A percentile compares a stretch with the other conserved stretches of the same genome.
These are phyloP conservation scores for Platyrinchus mystaceus DNA, from an alignment of 2,797 vertebrate species.

Conservation along the genomic window DNA sequence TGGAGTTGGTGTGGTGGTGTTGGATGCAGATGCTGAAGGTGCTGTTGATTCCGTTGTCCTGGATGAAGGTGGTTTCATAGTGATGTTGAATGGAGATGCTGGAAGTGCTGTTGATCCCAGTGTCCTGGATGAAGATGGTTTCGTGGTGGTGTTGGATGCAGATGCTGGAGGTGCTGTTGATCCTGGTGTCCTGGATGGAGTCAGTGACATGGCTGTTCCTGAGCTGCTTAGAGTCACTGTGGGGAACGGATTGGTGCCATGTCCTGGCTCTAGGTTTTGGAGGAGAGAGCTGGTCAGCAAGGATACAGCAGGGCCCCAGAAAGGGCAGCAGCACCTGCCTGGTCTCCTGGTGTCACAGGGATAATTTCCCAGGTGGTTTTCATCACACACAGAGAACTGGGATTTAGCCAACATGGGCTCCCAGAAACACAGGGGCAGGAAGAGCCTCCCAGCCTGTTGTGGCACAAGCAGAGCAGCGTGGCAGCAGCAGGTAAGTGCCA, in stretches of 20 bases:
- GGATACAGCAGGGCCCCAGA: neutral
- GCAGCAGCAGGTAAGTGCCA: neutral
- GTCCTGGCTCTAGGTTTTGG: rapidly evolving
- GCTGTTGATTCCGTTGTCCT: rapidly evolving
- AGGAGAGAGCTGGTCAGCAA: neutral
- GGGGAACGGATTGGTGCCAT: rapidly evolving
- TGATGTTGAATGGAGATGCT: rapidly evolving
- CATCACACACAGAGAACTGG: neutral
- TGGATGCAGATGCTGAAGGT: neutral
- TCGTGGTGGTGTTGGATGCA: rapidly evolving
- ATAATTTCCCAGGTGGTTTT: neutral
- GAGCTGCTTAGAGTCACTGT: rapidly evolving
- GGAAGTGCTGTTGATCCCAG: rapidly evolving
- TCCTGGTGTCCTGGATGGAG: rapidly evolving
- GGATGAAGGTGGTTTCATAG: rapidly evolving
- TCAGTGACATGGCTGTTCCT: rapidly evolving
- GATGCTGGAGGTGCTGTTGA: neutral
- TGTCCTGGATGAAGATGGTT: rapidly evolving
- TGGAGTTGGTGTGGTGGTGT: rapidly evolving
- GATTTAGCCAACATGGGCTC: neutral
- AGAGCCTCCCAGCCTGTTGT: rapidly evolving
- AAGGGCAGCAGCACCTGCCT: neutral
- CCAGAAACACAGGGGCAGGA: neutral
- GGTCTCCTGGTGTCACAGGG: rapidly evolving
- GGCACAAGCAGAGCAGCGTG: neutral